Conservation (phyloP, 2,113 vertebrate genomes). For the Triplophysa tibetana region DNA sequence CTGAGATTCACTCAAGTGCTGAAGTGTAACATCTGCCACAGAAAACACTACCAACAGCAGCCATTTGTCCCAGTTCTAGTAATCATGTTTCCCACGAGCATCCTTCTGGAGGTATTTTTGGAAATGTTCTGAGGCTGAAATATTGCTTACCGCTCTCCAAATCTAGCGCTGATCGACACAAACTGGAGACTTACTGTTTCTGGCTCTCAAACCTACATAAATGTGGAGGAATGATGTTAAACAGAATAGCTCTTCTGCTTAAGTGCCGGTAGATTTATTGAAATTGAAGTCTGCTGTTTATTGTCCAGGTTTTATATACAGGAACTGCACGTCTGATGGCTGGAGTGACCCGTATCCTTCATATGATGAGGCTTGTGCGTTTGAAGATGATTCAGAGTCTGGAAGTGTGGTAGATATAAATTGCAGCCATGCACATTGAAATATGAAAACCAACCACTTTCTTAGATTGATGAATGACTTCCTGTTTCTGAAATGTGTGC, state of each 20-base stretch:
- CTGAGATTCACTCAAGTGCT: neutral
- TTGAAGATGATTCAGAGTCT: constrained; percentile 65
- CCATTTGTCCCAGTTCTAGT: neutral
- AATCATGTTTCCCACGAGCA: neutral
- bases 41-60: constrained; percentile 1
- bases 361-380: constrained; percentile 69
- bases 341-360: constrained; percentile 73
- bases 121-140: constrained; percentile 5
- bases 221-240: too few species aligned
- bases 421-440: neutral
- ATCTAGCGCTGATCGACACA: neutral
- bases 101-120: constrained; percentile 19
- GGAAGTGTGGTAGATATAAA: constrained; percentile 67
- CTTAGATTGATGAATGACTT: neutral
- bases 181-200: neutral
- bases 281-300: neutral
- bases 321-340: constrained; percentile 71
- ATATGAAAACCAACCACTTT: neutral
- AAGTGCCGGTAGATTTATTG: neutral
- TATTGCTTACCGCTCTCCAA: constrained; percentile 9
- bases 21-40: neutral
- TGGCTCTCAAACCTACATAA: too few species aligned
- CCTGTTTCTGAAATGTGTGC: neutral
- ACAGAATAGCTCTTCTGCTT: neutral
- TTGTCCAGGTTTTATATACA: constrained; percentile 69